These are phyloP conservation scores for Xerus inauris DNA, from an alignment of 2,113 vertebrate species.

Conservation along the genomic window DNA sequence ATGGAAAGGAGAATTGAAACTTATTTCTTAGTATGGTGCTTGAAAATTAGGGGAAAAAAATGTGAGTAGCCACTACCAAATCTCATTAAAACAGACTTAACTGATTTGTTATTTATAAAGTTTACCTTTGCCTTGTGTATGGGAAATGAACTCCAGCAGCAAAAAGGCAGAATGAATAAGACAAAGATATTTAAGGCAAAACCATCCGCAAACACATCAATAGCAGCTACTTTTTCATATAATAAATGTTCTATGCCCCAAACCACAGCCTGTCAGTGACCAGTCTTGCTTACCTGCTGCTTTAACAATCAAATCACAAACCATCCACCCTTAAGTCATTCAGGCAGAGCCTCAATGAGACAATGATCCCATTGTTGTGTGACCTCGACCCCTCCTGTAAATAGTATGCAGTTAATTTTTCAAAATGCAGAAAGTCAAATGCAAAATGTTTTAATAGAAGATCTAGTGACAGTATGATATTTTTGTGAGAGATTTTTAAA, in stretches of 20 bases:
- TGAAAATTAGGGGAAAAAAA: neutral
- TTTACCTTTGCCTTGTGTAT: neutral
- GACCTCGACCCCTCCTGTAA: neutral
- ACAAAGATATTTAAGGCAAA: neutral
- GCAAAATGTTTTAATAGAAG: neutral
- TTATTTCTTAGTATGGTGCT: neutral
- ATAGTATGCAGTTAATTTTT: neutral
- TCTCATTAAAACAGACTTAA: neutral
- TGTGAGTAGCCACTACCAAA: neutral
- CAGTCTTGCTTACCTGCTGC: neutral
- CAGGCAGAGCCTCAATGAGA: neutral
- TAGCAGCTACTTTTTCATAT: neutral
- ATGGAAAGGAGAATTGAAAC: neutral
- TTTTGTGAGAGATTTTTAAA: neutral
- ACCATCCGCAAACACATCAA: neutral
- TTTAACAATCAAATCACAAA: neutral
- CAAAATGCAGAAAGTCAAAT: neutral
- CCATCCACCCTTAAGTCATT: neutral
- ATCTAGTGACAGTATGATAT: neutral
- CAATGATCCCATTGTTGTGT: neutral
- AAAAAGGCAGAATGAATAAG: neutral
- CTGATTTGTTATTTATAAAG: neutral
- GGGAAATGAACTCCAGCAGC: neutral
- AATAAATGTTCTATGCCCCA: neutral
- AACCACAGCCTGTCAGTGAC: neutral